These are phyloP conservation scores for Ectropis crepuscularia DNA, from an alignment of 2,888 invertebrate genomes.

Conservation along the genomic window DNA sequence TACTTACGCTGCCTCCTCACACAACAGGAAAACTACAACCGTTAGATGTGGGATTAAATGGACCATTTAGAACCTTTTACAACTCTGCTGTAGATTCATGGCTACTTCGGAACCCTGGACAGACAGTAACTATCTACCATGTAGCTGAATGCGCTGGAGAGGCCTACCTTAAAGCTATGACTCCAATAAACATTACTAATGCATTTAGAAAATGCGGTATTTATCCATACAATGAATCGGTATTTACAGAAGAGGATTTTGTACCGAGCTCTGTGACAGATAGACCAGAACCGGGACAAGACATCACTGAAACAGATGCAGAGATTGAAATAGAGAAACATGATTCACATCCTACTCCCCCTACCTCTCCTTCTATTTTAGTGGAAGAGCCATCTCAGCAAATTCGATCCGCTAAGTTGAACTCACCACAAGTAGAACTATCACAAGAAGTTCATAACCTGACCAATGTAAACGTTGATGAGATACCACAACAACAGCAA, in stretches of 20 bases:
- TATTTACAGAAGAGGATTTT: slow-evolving; percentile 19
- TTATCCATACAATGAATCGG: slow-evolving; percentile 13
- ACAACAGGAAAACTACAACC: slow-evolving; percentile 29
- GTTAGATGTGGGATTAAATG: slow-evolving; percentile 36
- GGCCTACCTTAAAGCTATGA: slow-evolving; percentile 32
- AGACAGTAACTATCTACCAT: slow-evolving; percentile 33
- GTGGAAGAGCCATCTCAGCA: slow-evolving; percentile 7
- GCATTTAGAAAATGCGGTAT: slow-evolving; percentile 30
- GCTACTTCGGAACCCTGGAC: slow-evolving; percentile 32
- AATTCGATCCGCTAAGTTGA: neutral
- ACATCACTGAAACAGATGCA: slow-evolving; percentile 6
- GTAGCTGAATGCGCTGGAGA: slow-evolving; percentile 29
- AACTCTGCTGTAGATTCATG: slow-evolving; percentile 34
- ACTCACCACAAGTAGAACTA: slow-evolving; percentile 36
- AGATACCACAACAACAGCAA: slow-evolving; percentile 1
- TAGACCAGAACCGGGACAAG: slow-evolving; percentile 12
- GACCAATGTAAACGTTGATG: neutral
- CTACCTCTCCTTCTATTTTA: slow-evolving; percentile 7
- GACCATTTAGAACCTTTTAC: slow-evolving; percentile 32
- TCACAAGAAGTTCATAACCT: neutral
- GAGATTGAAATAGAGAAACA: slow-evolving; percentile 7
- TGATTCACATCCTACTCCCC: slow-evolving; percentile 1
- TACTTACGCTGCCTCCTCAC: slow-evolving; percentile 36
- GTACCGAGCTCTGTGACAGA: slow-evolving; percentile 17
- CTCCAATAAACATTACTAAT: slow-evolving; percentile 31